Conservation (phyloP, 1,140 invertebrate genomes). For the Elysia chlorotica region DNA sequence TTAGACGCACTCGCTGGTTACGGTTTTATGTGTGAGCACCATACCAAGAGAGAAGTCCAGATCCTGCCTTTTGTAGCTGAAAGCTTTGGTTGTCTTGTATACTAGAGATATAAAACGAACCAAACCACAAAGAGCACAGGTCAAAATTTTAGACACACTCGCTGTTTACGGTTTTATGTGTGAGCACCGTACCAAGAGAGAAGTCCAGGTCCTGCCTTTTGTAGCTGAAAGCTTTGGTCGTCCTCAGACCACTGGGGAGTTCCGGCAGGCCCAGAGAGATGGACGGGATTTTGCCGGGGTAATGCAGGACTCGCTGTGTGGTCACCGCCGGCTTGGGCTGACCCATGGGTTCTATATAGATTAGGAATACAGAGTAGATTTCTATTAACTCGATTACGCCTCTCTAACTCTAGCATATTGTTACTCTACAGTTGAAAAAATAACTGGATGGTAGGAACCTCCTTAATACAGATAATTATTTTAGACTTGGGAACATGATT, state of each 20-base stretch:
- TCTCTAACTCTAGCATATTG: too few species aligned
- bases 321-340: too few species aligned
- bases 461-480: too few species aligned
- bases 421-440: too few species aligned
- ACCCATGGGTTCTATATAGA: too few species aligned
- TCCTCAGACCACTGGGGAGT: constrained; percentile 42
- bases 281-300: constrained; percentile 37
- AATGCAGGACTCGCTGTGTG: neutral
- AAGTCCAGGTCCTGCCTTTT: constrained; percentile 40
- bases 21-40: neutral
- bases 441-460: too few species aligned
- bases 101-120: neutral
- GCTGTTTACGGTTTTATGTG: neutral
- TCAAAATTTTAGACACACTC: too few species aligned
- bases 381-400: too few species aligned
- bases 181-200: constrained; percentile 39
- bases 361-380: too few species aligned
- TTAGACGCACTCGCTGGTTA: too few species aligned
- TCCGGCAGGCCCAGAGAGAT: constrained; percentile 53
- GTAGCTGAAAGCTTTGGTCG: constrained; percentile 42
- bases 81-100: constrained; percentile 28
- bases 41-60: constrained; percentile 50
- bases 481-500: too few species aligned
- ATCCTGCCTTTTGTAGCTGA: constrained; percentile 35
- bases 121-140: neutral